These are phyloP conservation scores for Saccopteryx bilineata DNA, from an alignment of 2,113 vertebrate genomes.

Conservation along the genomic window DNA sequence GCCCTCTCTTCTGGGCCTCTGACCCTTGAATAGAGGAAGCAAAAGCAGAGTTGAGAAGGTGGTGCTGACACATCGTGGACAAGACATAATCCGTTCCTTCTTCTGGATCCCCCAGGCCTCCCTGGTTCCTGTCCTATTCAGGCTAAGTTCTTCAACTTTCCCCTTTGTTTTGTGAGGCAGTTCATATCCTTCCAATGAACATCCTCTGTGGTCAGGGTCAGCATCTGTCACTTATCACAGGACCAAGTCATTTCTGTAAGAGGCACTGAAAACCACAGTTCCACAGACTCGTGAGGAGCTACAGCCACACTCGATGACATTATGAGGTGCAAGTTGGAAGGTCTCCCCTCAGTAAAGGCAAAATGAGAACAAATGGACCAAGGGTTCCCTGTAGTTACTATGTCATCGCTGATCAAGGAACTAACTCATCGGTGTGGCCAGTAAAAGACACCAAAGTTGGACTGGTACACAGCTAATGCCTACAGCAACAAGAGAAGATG, in stretches of 20 bases:
- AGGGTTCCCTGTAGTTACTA: neutral
- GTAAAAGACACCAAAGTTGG: accelerated
- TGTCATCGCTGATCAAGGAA: neutral
- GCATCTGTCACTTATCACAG: neutral
- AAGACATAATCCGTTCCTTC: neutral
- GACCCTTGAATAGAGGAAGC: neutral
- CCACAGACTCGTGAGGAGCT: neutral
- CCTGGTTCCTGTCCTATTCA: neutral
- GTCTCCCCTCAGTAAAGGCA: neutral
- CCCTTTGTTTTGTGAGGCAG: neutral
- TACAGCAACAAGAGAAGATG: neutral
- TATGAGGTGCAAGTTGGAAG: neutral
- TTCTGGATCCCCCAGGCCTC: neutral
- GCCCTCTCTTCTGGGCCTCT: too few relatives aligned
- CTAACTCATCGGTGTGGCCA: accelerated
- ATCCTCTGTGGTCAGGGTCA: neutral
- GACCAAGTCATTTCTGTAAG: neutral
- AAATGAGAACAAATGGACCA: accelerated
- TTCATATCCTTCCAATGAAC: neutral
- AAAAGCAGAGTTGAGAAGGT: neutral
- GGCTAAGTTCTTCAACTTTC: neutral
- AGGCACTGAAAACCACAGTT: neutral
- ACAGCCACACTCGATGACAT: accelerated
- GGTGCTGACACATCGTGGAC: neutral
- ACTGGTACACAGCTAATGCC: neutral